Evolutionary conservation across 2,113 vertebrate species (phyloP).

Genomic region (Acinonyx jubatus): DNA sequence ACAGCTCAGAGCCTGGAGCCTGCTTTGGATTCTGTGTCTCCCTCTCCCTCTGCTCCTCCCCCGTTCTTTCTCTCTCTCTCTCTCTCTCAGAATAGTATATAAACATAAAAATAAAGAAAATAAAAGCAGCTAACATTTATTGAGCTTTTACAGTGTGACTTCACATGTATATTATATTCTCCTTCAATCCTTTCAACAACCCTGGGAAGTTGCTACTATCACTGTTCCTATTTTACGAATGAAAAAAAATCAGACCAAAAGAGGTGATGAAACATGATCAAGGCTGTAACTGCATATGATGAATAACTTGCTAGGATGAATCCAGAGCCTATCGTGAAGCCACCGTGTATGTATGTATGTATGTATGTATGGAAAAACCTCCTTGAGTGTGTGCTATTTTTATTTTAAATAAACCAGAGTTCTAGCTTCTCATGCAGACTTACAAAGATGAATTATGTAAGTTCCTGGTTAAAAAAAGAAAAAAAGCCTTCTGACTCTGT

Average conservation of each 20-base stretch:
- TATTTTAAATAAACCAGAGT: slow-evolving; percentile 35
- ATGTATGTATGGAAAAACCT: not conserved
- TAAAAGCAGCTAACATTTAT: not conserved
- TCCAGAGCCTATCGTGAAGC: not conserved
- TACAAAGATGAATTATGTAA: slow-evolving; percentile 46
- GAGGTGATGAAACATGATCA: not conserved
- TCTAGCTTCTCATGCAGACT: not conserved
- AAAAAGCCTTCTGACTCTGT: not conserved
- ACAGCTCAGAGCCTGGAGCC: too few relatives aligned
- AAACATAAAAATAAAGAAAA: not conserved
- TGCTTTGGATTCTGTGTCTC: too few relatives aligned
- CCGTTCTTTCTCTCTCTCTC: too few relatives aligned
- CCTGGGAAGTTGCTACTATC: not conserved
- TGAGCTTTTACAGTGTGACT: not conserved
- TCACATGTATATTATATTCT: not conserved
- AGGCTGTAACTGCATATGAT: not conserved
- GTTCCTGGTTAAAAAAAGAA: not conserved
- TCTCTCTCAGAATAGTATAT: too few relatives aligned
- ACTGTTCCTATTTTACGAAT: slow-evolving; percentile 24
- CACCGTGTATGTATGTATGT: not conserved
- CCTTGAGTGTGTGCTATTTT: not conserved
- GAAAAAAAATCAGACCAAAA: not conserved
- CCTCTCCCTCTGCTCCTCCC: too few relatives aligned
- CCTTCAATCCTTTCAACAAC: not conserved
- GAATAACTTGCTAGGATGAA: not conserved